Evolutionary conservation across 30 jellyfish, hydroid and myxozoan genomes (phyloP), one percentile per base, ranked within the genome.

Genomic region (Pseudorhiza aurosa): DNA sequence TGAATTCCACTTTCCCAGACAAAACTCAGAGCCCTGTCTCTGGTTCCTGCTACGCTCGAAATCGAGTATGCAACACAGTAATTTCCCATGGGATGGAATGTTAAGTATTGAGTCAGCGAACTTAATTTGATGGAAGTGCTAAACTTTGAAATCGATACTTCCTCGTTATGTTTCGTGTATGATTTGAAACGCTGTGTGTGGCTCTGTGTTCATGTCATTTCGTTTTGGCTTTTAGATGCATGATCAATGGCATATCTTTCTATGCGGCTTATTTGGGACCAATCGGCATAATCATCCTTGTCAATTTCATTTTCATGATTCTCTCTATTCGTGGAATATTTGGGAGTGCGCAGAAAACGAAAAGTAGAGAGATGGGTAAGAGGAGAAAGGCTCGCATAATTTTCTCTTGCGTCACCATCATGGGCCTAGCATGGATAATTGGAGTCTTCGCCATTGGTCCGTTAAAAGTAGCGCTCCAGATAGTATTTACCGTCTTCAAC

Each of bases 351-450:
- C 22, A 47, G 72, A 71, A 71, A 51, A 71, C 85, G 22, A 49
- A 49, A n/a, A 26, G 59, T 12, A 71, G 49, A n/a, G 42, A 44
- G 24, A 28, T 71, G 72, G 32, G 72, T n/a, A 31, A 15, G 56
- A 47, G 49, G 21, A 47, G 85, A 11, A 71, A 71, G 39, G 1
- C 30, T 26, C 68, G 85, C 18, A 71, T 71, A 14, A 27, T 71
- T 28, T n/a, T 28, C 1, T 43, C 88, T 2, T 76, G 88, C 69
- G 63, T 53, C 18, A 14, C 57, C 42, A 25, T 76, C 58, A 39
- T 76, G 57, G 88, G 88, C 28, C 88, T 76, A n/a, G 43, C 88
- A 55, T 76, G 88, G 88, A 44, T 76, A 2, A 36, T 76, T 19
- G 88, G 88, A 14, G 26, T 76, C 2, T 76, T 76, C 18, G 71